A percentile compares a stretch with the other conserved stretches of the same genome.
These are phyloP conservation scores for Drosophila algonquin DNA, from an alignment of 2,888 invertebrate genomes.

Conservation along the genomic window DNA sequence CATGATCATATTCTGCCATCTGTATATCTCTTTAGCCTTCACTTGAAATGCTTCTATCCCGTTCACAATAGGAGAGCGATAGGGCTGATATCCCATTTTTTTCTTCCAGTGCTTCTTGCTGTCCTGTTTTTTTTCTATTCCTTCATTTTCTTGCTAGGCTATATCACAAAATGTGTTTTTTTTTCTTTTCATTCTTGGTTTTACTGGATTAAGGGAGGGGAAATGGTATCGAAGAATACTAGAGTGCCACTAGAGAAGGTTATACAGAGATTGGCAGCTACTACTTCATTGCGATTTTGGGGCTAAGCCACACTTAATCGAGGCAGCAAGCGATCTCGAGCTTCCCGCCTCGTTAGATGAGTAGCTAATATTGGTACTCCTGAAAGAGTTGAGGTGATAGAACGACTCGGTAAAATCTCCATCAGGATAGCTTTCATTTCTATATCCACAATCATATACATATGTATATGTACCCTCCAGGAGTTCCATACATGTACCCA, in stretches of 20 bases:
- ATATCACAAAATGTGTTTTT: constrained; percentile 51
- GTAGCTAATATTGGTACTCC: not conserved
- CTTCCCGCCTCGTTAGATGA: not conserved
- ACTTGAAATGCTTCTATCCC: not conserved
- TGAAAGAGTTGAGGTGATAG: not conserved
- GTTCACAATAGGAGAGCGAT: not conserved
- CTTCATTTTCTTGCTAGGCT: constrained; percentile 34
- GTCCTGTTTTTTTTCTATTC: constrained; percentile 1
- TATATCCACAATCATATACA: not conserved
- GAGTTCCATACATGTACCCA: not conserved
- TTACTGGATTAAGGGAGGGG: constrained; percentile 1
- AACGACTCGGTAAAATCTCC: not conserved
- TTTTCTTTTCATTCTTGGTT: constrained; percentile 1
- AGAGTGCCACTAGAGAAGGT: not conserved
- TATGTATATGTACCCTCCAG: not conserved
- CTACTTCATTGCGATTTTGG: not conserved
- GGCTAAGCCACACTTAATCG: not conserved
- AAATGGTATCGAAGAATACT: not conserved
- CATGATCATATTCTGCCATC: not conserved
- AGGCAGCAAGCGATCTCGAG: not conserved
- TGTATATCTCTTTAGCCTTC: not conserved
- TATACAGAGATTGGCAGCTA: not conserved
- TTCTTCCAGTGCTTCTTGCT: not conserved
- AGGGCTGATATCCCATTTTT: not conserved
- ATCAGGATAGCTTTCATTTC: not conserved